Evolutionary conservation across 2,113 vertebrate genomes (phyloP).

Genomic region (Scopus umbretta): DNA sequence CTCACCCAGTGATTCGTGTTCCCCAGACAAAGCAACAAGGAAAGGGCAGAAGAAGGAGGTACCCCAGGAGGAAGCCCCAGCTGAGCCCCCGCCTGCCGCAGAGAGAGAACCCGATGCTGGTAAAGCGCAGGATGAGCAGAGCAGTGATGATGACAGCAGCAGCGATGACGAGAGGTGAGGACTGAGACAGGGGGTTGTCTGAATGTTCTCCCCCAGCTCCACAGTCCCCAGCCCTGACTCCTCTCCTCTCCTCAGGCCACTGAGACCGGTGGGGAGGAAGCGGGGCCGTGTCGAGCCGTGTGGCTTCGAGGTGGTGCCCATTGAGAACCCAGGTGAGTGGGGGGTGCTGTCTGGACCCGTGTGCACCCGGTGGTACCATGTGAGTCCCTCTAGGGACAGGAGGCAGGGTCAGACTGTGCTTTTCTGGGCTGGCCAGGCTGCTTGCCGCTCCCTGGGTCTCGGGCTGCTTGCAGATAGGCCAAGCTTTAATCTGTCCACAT

Average conservation of each 20-base stretch:
- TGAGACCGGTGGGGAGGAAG: background rate
- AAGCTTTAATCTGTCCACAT: background rate
- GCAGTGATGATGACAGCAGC: slow-evolving; percentile 67
- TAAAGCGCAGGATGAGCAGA: background rate
- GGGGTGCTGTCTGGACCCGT: too few species aligned
- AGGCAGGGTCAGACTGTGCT: too few species aligned
- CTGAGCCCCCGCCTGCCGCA: background rate
- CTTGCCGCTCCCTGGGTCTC: background rate
- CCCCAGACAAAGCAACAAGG: background rate
- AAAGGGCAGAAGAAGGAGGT: background rate
- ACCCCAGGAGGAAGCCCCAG: background rate
- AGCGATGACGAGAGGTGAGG: slow-evolving; percentile 82
- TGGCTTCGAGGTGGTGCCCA: slow-evolving; percentile 87
- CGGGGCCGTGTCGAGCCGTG: background rate
- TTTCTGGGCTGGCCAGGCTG: background rate
- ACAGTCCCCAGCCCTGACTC: background rate
- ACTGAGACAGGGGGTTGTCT: rapidly evolving
- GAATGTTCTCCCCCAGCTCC: background rate
- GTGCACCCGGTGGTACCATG: rapidly evolving
- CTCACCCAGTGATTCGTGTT: background rate
- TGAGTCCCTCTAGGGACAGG: background rate
- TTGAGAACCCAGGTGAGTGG: slow-evolving; percentile 85
- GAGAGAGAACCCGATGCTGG: rapidly evolving
- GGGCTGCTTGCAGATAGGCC: background rate
- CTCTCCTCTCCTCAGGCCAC: slow-evolving; percentile 60